Percentiles rank a stretch among this genome's conserved stretches.
Conservation (phyloP, 2,797 vertebrate species). For the Aselliscus stoliczkanus region DNA sequence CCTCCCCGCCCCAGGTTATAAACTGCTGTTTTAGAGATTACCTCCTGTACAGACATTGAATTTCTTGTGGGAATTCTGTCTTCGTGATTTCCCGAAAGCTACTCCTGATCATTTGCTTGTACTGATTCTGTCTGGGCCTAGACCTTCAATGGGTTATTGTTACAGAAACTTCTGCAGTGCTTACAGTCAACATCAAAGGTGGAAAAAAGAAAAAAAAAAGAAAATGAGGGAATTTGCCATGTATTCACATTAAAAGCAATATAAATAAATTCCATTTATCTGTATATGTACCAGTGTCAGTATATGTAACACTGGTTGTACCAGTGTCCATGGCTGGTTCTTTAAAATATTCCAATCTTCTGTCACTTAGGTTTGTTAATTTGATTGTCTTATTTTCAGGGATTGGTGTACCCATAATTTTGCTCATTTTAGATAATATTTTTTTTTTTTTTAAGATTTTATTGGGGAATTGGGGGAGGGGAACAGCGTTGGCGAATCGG, state of each 20-base stretch:
- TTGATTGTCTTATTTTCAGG: background rate
- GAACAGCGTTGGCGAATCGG: too few relatives aligned
- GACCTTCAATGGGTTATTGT: background rate
- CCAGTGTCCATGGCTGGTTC: background rate
- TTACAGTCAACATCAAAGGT: background rate
- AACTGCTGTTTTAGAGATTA: background rate
- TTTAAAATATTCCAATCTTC: background rate
- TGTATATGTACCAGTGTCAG: too few relatives aligned
- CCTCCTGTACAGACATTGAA: background rate
- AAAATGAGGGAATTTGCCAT: background rate
- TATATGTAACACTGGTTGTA: too few relatives aligned
- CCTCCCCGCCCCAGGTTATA: background rate
- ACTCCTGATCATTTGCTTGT: background rate
- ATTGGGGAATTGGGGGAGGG: too few relatives aligned
- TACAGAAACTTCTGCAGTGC: background rate
- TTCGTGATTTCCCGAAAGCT: background rate
- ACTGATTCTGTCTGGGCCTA: background rate
- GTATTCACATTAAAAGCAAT: background rate
- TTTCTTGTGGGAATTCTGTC: background rate
- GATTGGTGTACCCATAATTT: background rate
- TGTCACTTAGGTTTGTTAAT: background rate
- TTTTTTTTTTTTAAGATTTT: background rate
- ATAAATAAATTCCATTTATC: background rate
- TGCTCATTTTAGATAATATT: constrained; percentile 13
- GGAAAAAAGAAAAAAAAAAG: background rate